Percentiles rank a stretch among this genome's conserved stretches.
Conservation (phyloP, 1,140 invertebrate species). For the Oryctes rhinoceros region DNA sequence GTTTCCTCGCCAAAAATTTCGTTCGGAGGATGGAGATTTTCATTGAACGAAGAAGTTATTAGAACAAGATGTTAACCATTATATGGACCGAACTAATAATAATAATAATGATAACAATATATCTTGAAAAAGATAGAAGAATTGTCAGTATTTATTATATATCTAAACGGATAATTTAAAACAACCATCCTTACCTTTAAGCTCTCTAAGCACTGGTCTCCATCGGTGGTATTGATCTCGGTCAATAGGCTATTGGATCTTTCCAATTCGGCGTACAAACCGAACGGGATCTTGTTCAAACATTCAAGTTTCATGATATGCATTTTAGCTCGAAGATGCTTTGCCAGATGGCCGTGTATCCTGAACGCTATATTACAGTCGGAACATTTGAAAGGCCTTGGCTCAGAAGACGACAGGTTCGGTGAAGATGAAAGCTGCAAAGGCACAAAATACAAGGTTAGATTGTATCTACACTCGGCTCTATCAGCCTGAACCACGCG, state of each 20-base stretch:
- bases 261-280: constrained; percentile 95
- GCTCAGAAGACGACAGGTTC: constrained; percentile 74
- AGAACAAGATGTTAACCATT: no score
- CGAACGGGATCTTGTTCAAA: constrained; percentile 90
- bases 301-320: constrained; percentile 96
- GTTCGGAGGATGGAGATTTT: no score
- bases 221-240: constrained; percentile 93
- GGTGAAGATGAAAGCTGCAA: constrained; percentile 59
- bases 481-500: no score
- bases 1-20: no score
- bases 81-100: no score
- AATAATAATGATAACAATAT: no score
- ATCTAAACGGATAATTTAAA: background rate
- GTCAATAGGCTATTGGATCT: constrained; percentile 88
- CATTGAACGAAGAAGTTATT: no score
- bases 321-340: constrained; percentile 95
- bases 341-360: constrained; percentile 95
- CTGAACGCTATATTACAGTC: constrained; percentile 96
- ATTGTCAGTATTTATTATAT: no score
- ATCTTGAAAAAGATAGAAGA: no score
- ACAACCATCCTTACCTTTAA: constrained; percentile 68
- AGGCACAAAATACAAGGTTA: background rate
- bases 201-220: constrained; percentile 90
- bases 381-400: constrained; percentile 91
- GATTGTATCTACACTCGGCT: no score